Base-by-base conservation (phyloP, 92 coral and sea anemone genomes). In the Diadumene lineata region DNA sequence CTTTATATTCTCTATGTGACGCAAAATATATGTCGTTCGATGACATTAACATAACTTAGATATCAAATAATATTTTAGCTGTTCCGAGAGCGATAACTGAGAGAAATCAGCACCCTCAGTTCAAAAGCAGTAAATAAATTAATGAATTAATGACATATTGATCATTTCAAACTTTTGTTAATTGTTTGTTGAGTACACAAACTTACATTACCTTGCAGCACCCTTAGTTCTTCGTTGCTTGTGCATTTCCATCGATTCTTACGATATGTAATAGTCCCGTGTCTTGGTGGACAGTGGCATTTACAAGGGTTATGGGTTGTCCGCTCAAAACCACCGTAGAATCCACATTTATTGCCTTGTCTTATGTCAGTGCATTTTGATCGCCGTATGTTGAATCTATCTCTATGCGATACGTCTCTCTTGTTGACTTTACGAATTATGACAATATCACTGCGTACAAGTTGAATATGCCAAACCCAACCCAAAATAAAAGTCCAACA, bases 251-350 rank as follows among this genome's bases (percentile, higher is more conserved):
- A 78, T 27, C 34, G 43, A 1, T 68, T 66, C 8, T 24, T 24
- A 11, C 56, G 30, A 60, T 0, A 43, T 0, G 11, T 48, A 18
- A 78, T 78, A 17, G 82, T 78, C 23, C 82, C 82, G 18, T 29
- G 67, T 24, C 46, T 50, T 0, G 82, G 82, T 56, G 82, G 69
- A 31, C 82, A 78, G 19, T 50, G 60, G 18, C 82, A 78, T 25
- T 68, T 78, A 44, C 82, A 78, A 9, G 74, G 68, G 48, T 78
- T 78, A 11, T 26, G 55, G 8, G 75, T 55, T 51, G 56, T 29
- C 7, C 82, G 75, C 26, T 78, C 82, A 56, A 78, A 78, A 1
- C 82, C 82, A 9, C 76, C 82, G 26, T 78, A 78, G 8, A 31
- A 19, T 15, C 68, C 76, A 57, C 82, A 78, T 57, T 60, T 67